Evolutionary conservation across 2,888 invertebrate species (phyloP), one percentile per base, ranked within the genome.

Genomic region (Quadriops clusia): DNA sequence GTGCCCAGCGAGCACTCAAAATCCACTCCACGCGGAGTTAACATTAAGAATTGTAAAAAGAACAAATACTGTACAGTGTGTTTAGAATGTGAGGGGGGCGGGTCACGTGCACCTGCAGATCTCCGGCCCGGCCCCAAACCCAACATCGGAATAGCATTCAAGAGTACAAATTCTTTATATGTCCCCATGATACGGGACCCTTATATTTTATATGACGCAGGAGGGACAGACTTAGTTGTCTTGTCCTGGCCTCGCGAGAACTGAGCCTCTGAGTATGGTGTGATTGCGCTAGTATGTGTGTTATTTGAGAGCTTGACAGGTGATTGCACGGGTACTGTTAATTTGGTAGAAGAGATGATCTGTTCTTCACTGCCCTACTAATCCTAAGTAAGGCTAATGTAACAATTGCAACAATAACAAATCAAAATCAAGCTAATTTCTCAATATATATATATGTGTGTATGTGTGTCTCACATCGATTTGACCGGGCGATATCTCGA

Each of bases 161-260:
- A 73, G 69, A 77, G 76, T 76, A 77, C 76, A 76, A 77, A 76
- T 76, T 74, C 73, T 71, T 67, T 72, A 67, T 70, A 43, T 47
- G 46, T 48, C 49, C 44, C 44, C 36, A 33, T 42, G 41, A 39
- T 36, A 32, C 37, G 42, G 43, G 36, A 37, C 32, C 30, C 31
- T 41, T 49, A 49, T 48, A 51, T 50, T 49, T 49, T 50, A 42
- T 50, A 47, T 45, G 50, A 44, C 45, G 44, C 44, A 41, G 49
- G 44, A 46, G 44, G 44, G 30, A 20, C n/a, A n/a, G n/a, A n/a
- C 24, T 33, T 34, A 17, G 39, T 33, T 30, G 33, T 37, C 23
- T 28, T 33, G 36, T 30, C 40, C 34, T 40, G 42, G 29, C 44
- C 44, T 46, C 47, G 50, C 45, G 48, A 53, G 53, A 54, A 53